phyloP scores from a whole-genome alignment of 1,140 invertebrate genomes.

The Spodoptera litura region DNA sequence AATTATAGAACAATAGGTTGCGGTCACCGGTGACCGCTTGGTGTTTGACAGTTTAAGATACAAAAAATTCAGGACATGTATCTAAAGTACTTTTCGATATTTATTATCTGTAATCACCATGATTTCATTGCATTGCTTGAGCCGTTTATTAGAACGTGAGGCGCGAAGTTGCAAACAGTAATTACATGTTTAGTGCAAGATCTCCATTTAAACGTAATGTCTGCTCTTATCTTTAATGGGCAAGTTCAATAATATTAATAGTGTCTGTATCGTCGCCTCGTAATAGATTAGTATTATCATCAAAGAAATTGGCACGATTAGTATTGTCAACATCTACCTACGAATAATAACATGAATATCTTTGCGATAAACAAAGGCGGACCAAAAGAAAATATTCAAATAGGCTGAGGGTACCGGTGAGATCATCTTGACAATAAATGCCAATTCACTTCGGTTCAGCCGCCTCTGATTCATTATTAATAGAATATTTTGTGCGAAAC shows the following conservation, averaged over 20 bases:
- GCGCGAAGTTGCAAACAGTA: not conserved
- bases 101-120: slow-evolving; percentile 15
- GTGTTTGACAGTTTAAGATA: no score
- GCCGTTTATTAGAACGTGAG: not conserved
- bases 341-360: not conserved
- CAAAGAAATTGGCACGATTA: not conserved
- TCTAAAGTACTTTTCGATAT: no score
- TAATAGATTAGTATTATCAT: no score
- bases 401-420: slow-evolving; percentile 19
- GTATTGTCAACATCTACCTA: not conserved
- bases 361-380: slow-evolving; percentile 1
- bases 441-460: not conserved
- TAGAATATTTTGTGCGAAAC: slow-evolving; percentile 16
- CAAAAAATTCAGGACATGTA: no score
- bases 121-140: slow-evolving; percentile 16
- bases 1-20: no score
- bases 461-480: slow-evolving; percentile 22
- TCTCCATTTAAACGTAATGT: not conserved
- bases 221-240: not conserved
- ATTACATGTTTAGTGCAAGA: not conserved
- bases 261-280: not conserved
- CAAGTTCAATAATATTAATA: not conserved
- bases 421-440: slow-evolving; percentile 29
- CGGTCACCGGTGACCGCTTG: no score
- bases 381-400: slow-evolving; percentile 26